A percentile compares a stretch with the other conserved stretches of the same genome.
Conservation (phyloP, 2,113 vertebrate species). For the Sminthopsis crassicaudata region DNA sequence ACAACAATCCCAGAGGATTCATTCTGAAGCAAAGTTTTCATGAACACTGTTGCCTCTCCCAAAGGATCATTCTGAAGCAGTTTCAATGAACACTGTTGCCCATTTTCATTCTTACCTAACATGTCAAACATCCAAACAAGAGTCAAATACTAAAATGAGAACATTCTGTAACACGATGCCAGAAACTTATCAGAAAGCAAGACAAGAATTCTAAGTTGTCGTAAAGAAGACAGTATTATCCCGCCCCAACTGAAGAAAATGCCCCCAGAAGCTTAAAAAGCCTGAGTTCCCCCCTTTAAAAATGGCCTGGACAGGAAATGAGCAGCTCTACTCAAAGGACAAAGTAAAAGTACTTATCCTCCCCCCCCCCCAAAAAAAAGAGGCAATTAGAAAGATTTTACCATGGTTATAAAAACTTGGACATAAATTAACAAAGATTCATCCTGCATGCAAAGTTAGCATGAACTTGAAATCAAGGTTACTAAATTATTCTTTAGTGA, state of each 20-base stretch:
- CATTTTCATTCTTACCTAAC: constrained; percentile 29
- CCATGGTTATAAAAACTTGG: not conserved
- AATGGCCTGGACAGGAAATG: not conserved
- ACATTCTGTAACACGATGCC: constrained; percentile 35
- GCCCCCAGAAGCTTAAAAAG: too few relatives aligned
- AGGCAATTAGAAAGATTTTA: not conserved
- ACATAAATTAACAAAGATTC: not conserved
- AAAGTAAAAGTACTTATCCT: not conserved
- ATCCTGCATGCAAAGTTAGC: not conserved
- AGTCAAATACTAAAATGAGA: constrained; percentile 22
- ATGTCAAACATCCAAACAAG: constrained; percentile 2
- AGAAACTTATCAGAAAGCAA: constrained; percentile 52
- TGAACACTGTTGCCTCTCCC: not conserved
- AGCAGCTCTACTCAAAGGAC: not conserved
- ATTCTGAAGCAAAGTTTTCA: constrained; percentile 15
- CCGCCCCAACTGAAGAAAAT: not conserved
- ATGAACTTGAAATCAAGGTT: not conserved
- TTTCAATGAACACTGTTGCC: not conserved
- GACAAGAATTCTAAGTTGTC: constrained; percentile 36
- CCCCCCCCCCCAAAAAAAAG: not conserved
- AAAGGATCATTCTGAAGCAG: constrained; percentile 34
- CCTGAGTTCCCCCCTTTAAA: not conserved
- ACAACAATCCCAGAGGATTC: constrained; percentile 3
- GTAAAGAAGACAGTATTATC: constrained; percentile 28
- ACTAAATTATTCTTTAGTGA: constrained; percentile 42